phyloP scores from a whole-genome alignment of 2,797 vertebrate species.

The Xenopus petersii region DNA sequence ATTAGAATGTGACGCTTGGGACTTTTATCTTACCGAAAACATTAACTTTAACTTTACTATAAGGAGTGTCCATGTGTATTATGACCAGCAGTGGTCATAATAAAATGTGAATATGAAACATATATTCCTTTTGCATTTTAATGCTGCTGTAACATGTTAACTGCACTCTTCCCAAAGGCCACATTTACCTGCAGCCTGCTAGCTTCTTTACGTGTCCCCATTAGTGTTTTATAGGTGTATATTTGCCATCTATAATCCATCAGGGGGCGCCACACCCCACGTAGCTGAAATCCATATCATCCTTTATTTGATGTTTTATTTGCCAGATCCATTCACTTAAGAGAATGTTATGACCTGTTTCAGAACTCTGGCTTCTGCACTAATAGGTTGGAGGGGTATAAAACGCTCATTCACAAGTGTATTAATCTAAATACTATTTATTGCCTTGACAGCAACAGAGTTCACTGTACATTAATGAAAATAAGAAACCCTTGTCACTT shows the following conservation, averaged over 20 bases:
- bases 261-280: background rate
- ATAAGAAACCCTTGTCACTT: background rate
- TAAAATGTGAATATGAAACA: too few species aligned
- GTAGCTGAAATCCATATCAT: background rate
- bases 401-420: background rate
- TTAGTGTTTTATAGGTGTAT: too few species aligned
- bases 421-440: background rate
- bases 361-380: background rate
- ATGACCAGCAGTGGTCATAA: too few species aligned
- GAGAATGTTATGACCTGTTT: background rate
- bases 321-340: background rate
- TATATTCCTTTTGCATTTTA: too few species aligned
- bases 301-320: background rate
- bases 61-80: too few species aligned
- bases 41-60: too few species aligned
- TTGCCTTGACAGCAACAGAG: background rate
- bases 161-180: too few species aligned
- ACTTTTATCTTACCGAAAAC: too few species aligned
- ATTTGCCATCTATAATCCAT: background rate
- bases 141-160: too few species aligned
- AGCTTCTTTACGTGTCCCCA: too few species aligned
- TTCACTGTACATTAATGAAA: background rate
- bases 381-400: background rate
- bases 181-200: too few species aligned
- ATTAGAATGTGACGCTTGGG: too few species aligned